Evolutionary conservation across 2,113 vertebrate genomes (phyloP), one percentile per base, ranked within the genome.

Genomic region (Chunga burmeisteri): DNA sequence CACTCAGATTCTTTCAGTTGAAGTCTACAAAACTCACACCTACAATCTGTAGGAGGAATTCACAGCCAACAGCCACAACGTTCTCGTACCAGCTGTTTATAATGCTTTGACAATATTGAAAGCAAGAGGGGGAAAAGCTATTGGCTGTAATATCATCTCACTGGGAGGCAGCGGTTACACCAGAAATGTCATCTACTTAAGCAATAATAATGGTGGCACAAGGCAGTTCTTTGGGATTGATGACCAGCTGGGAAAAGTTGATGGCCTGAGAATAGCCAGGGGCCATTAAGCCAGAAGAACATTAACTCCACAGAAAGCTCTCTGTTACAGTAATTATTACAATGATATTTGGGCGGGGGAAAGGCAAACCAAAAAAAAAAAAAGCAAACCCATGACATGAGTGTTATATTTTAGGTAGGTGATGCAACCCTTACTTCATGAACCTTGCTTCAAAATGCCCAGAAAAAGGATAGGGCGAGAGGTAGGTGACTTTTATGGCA

Each of bases 281-380:
- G 97, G 91, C 96, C 97, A 98, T 98, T 98, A 98, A 98, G 73
- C 96, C 96, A 96, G 92, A 91, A 91, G 96, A 96, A 97, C 97
- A 98, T 98, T 98, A 98, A 96, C 97, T 97, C 95, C 94, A 55
- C 83, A 97, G 90, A 97, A 97, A 96, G 93, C 25, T 72, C 81
- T 88, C 85, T 94, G 97, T 93, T 95, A 97, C 92, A 50, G 97
- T 98, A 96, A 97, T 98, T 97, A 98, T 95, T 95, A 93, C 94
- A 92, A 81, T 91, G 93, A 88, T 88, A 89, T 66, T 82, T 90
- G 73, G 77, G 30, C 6, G 7, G 38, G 2, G 85, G 96, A 96
- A 95, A 89, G 11, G n/a, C 38, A 38, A 86, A 74, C 29, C 10
- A 27, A 16, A 29, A 91, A 74, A 56, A 55, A 59, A 58, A 63